A percentile compares a stretch with the other conserved stretches of the same genome.
phyloP scores from a whole-genome alignment of 2,888 invertebrate species.

The Alsophila aescularia region DNA sequence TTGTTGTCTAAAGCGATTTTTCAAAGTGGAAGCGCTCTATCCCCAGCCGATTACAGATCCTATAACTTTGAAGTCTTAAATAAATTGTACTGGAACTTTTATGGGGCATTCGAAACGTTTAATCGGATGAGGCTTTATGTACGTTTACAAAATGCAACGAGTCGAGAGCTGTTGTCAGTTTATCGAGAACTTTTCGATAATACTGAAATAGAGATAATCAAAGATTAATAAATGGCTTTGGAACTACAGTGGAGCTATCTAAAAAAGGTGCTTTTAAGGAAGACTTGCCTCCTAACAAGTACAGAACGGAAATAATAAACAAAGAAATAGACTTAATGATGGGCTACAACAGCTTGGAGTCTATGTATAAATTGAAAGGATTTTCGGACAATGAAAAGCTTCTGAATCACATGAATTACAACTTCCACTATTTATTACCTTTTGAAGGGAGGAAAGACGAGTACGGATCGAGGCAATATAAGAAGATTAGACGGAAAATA shows the following conservation, averaged over 20 bases:
- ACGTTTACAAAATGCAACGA: slow-evolving; percentile 52
- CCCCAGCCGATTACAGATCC: slow-evolving; percentile 64
- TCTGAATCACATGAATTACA: slow-evolving; percentile 74
- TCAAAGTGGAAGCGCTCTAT: slow-evolving; percentile 69
- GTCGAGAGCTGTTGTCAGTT: slow-evolving; percentile 49
- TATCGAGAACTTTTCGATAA: slow-evolving; percentile 68
- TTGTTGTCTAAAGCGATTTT: slow-evolving; percentile 65
- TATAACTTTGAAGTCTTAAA: slow-evolving; percentile 62
- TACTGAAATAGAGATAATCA: slow-evolving; percentile 74
- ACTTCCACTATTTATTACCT: slow-evolving; percentile 78
- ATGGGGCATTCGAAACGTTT: slow-evolving; percentile 61
- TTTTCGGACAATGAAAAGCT: slow-evolving; percentile 63
- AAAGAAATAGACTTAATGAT: slow-evolving; percentile 72
- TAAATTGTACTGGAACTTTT: slow-evolving; percentile 65
- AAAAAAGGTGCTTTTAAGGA: slow-evolving; percentile 58
- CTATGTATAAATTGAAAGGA: slow-evolving; percentile 66
- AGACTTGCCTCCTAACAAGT: slow-evolving; percentile 57
- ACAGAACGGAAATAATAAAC: slow-evolving; percentile 53
- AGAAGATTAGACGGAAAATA: slow-evolving; percentile 64
- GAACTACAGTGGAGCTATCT: slow-evolving; percentile 60
- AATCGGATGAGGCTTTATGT: slow-evolving; percentile 64
- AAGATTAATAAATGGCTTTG: slow-evolving; percentile 67
- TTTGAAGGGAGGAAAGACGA: slow-evolving; percentile 68
- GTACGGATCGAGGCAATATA: slow-evolving; percentile 69
- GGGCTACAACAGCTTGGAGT: slow-evolving; percentile 76